phyloP scores from a whole-genome alignment of 2,797 vertebrate genomes.

The Hyperoplus lanceolatus region DNA sequence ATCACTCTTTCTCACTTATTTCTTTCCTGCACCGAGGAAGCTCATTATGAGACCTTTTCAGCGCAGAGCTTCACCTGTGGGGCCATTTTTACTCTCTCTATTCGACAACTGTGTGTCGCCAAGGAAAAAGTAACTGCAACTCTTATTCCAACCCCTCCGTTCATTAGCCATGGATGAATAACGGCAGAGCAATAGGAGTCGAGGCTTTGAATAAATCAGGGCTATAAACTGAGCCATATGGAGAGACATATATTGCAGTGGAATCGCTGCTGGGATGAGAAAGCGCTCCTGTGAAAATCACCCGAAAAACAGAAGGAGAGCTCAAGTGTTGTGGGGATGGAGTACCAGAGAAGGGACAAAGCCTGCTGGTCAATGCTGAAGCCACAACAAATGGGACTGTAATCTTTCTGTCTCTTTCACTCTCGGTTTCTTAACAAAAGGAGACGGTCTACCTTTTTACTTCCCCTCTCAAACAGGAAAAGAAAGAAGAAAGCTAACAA shows the following conservation, averaged over 20 bases:
- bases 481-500: conserved; percentile 47
- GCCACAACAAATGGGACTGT: conserved; percentile 36
- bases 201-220: conserved; percentile 60
- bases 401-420: conserved; percentile 17
- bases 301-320: conserved; percentile 43
- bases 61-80: conserved; percentile 64
- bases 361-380: conserved; percentile 6
- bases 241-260: conserved; percentile 38
- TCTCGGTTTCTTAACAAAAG: conserved; percentile 12
- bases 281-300: conserved; percentile 49
- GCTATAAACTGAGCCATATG: conserved; percentile 58
- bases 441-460: conserved; percentile 12
- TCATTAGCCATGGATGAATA: conserved; percentile 62
- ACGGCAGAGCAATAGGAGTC: conserved; percentile 23
- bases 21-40: conserved; percentile 41
- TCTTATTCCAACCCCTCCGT: conserved; percentile 39
- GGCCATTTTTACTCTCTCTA: conserved; percentile 25
- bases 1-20: conserved; percentile 46
- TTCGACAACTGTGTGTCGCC: conserved; percentile 55
- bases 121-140: conserved; percentile 31
- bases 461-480: conserved; percentile 12
- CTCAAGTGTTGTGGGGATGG: conserved; percentile 9
- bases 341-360: neutral
- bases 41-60: conserved; percentile 70
- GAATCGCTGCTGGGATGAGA: conserved; percentile 41